Evolutionary conservation across 2,888 invertebrate genomes (phyloP), one percentile per base, ranked within the genome.

Genomic region (Metallyticus violacea): DNA sequence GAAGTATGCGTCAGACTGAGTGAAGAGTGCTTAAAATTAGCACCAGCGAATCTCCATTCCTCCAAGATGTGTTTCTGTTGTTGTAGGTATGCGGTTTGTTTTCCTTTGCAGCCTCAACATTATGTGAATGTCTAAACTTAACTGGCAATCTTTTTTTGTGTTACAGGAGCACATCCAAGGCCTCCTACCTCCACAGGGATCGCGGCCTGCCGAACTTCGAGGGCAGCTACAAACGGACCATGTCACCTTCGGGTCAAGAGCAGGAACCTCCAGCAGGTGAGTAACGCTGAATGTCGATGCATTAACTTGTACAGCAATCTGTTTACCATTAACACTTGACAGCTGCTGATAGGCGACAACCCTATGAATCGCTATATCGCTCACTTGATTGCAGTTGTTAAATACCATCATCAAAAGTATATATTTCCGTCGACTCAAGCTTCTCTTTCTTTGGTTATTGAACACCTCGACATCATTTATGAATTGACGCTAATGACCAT

Each of bases 141-240:
- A 62, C 22, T 9, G 2, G 40, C 40, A 76, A 26, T n/a, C 27
- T 83, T 62, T 9, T 62, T 89, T 89, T 87, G 90, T 90, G 89
- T 93, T 94, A 26, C 93, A 96, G 96, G 93, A 95, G 95, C 90
- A 95, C 95, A 90, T 96, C 96, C 85, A 96, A 96, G 92, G 96
- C 96, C 89, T 96, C 96, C 87, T 96, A 96, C 91, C 91, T 96
- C 91, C 94, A 94, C 88, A 93, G 95, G 86, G 95, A 96, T 90
- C 93, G 95, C 88, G 96, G 93, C 76, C 92, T 94, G 81, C 94
- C 94, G 7, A 94, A 94, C 88, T 96, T 95, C 91, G 94, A 94
- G 90, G 96, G 96, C 88, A 95, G 95, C 90, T 96, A 96, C 92
- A 95, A 96, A 90, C 92, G 95, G 81, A 96, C 96, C 26, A 94